These are phyloP conservation scores for Cinara cedri DNA, from an alignment of 2,888 invertebrate species.

Conservation along the genomic window DNA sequence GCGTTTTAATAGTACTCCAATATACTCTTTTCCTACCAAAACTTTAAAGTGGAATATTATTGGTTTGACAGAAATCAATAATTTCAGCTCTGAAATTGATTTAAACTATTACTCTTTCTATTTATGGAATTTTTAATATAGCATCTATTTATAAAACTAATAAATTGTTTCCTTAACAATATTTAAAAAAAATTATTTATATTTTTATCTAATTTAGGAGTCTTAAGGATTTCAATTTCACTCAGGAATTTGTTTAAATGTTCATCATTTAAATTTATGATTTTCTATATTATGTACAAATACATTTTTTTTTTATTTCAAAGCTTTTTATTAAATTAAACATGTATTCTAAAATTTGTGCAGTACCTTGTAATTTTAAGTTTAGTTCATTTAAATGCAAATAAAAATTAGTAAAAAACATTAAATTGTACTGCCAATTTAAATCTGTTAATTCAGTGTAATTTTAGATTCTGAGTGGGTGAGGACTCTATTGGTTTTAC, in stretches of 20 bases:
- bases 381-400: constrained; percentile 25
- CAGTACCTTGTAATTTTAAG: constrained; percentile 22
- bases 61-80: too few relatives aligned
- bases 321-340: constrained; percentile 36
- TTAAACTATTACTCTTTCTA: too few relatives aligned
- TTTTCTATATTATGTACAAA: constrained; percentile 35
- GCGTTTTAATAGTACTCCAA: too few relatives aligned
- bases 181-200: too few relatives aligned
- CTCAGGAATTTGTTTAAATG: constrained; percentile 30
- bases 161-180: too few relatives aligned
- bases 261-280: constrained; percentile 30
- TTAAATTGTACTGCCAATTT: constrained; percentile 18
- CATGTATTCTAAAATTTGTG: constrained; percentile 21
- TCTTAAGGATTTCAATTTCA: constrained; percentile 23
- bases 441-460: neutral
- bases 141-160: too few relatives aligned
- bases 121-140: too few relatives aligned
- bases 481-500: too few relatives aligned
- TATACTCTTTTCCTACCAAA: too few relatives aligned
- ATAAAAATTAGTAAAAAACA: constrained; percentile 30
- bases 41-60: too few relatives aligned
- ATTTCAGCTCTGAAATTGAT: too few relatives aligned
- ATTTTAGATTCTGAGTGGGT: too few relatives aligned
- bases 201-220: constrained; percentile 11
- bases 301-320: constrained; percentile 22